Conservation (phyloP, 2,113 vertebrate species). For the Malurus melanocephalus region DNA sequence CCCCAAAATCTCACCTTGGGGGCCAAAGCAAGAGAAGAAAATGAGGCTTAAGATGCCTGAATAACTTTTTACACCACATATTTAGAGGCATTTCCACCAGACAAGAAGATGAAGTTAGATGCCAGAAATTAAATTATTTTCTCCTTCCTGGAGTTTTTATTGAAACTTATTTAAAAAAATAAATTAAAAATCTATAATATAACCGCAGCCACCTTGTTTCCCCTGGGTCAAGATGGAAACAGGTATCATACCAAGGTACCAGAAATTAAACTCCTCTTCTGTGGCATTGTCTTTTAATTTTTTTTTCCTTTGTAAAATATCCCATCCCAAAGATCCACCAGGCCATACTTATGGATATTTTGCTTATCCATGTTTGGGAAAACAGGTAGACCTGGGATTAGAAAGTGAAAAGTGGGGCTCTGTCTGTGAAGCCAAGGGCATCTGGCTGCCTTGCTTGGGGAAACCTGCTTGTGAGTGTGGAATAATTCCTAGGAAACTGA, state of each 20-base stretch:
- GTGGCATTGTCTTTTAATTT: background rate
- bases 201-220: background rate
- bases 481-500: background rate
- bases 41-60: background rate
- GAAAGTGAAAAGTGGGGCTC: background rate
- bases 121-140: background rate
- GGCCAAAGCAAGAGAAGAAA: background rate
- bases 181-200: background rate
- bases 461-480: background rate
- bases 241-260: background rate
- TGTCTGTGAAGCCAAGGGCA: background rate
- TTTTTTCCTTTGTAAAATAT: background rate
- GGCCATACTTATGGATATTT: background rate
- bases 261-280: background rate
- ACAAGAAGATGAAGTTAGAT: background rate
- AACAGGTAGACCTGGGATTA: background rate
- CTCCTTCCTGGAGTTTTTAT: background rate
- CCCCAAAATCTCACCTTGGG: background rate
- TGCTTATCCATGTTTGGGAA: background rate
- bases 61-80: background rate
- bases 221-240: background rate
- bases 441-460: rapidly evolving
- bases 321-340: background rate
- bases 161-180: background rate
- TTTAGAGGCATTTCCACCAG: background rate